Percentiles rank a stretch among this genome's conserved stretches.
These are phyloP conservation scores for Dicrostonyx torquatus DNA, from an alignment of 2,797 vertebrate genomes.

Conservation along the genomic window DNA sequence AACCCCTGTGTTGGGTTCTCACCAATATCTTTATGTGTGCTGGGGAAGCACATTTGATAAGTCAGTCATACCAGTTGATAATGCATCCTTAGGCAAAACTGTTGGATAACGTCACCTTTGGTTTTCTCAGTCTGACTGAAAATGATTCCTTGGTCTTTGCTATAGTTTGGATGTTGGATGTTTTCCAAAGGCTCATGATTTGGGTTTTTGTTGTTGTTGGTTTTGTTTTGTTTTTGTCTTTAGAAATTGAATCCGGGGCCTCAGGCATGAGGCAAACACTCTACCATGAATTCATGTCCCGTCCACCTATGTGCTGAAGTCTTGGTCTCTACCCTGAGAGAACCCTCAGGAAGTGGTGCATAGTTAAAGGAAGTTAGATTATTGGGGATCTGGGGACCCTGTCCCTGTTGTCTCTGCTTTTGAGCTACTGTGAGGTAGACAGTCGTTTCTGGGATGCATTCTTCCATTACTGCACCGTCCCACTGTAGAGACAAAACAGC, in stretches of 20 bases:
- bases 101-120: background rate
- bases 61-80: background rate
- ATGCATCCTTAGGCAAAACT: background rate
- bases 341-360: background rate
- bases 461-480: too few relatives aligned
- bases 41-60: background rate
- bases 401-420: background rate
- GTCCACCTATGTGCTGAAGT: background rate
- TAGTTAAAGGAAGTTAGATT: background rate
- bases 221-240: background rate
- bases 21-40: background rate
- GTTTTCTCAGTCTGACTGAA: background rate
- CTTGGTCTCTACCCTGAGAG: background rate
- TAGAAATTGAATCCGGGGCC: background rate
- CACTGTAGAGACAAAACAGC: background rate
- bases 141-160: background rate
- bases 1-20: background rate
- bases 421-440: too few relatives aligned
- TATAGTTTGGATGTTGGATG: background rate
- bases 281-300: background rate
- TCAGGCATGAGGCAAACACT: background rate
- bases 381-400: background rate
- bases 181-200: background rate
- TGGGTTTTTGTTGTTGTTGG: background rate
- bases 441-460: background rate